phyloP scores from a whole-genome alignment of 2,113 vertebrate species.

The Lamprotornis superbus region DNA sequence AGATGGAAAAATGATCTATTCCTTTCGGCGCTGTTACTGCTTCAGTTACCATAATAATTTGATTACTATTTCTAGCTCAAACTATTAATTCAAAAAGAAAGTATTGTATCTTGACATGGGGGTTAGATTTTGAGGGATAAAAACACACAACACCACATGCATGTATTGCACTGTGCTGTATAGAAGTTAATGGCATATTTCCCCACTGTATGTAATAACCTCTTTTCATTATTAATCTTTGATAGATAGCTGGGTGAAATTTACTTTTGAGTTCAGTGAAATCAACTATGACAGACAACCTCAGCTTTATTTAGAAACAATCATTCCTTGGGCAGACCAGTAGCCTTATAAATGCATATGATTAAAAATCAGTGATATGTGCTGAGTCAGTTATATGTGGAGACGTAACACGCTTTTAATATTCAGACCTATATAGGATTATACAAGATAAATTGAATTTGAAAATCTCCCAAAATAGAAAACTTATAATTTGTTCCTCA shows the following conservation, averaged over 20 bases:
- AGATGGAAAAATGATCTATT: background rate
- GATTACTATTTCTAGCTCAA: background rate
- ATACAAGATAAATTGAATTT: background rate
- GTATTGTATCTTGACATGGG: fast-evolving
- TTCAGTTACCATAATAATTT: background rate
- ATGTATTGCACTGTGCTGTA: background rate
- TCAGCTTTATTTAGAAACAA: background rate
- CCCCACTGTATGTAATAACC: background rate
- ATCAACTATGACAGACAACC: background rate
- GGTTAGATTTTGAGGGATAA: background rate
- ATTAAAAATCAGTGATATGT: background rate
- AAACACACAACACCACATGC: background rate
- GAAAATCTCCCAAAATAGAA: background rate
- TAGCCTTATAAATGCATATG: background rate
- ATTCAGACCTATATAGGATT: background rate
- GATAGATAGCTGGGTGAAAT: background rate
- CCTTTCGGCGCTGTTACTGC: background rate
- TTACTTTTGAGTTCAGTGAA: background rate
- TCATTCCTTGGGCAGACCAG: background rate
- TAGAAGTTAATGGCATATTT: background rate
- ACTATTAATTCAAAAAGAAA: background rate
- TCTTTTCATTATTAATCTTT: background rate
- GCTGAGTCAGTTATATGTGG: background rate
- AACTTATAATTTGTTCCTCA: background rate
- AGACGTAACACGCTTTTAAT: background rate